Conservation (phyloP, 35 echinoderm and acorn worm genomes). For the Acanthaster planci region DNA sequence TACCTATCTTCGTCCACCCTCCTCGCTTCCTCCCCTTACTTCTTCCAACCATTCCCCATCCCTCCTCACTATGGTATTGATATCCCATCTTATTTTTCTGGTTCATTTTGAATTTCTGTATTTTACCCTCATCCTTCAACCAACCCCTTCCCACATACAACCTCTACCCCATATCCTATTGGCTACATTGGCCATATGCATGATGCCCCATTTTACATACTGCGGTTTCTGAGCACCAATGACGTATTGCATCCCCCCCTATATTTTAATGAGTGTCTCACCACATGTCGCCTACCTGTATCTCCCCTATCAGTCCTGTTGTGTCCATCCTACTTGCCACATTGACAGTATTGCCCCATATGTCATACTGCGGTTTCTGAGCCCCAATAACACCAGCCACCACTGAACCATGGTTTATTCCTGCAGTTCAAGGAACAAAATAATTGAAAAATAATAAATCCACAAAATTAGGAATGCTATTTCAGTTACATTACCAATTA, state of each 20-base stretch:
- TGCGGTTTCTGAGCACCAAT: conserved; percentile 50
- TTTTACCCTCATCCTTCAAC: too few species aligned
- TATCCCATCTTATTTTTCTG: too few species aligned
- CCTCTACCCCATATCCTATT: conserved; percentile 69
- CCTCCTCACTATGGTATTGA: too few species aligned
- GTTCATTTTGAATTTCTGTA: too few species aligned
- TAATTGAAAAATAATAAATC: too few species aligned
- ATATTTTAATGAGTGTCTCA: not conserved
- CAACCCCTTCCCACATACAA: too few species aligned
- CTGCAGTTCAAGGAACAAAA: too few species aligned
- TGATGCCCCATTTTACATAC: conserved; percentile 97
- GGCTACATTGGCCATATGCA: conserved; percentile 91
- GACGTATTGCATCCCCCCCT: not conserved
- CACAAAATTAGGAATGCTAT: too few species aligned
- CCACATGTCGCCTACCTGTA: conserved; percentile 66
- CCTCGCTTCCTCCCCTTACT: too few species aligned
- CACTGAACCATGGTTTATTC: conserved; percentile 94
- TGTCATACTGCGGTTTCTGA: conserved; percentile 97
- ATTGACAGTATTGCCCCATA: conserved; percentile 99
- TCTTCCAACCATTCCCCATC: too few species aligned
- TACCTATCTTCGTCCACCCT: too few species aligned
- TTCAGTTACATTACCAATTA: too few species aligned
- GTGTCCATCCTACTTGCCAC: conserved; percentile 98
- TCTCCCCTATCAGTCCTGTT: conserved; percentile 88
- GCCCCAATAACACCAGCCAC: conserved; percentile 97